A percentile compares a stretch with the other conserved stretches of the same genome.
These are phyloP conservation scores for Amphiduros pacificus DNA, from an alignment of 2,888 invertebrate species.

Conservation along the genomic window DNA sequence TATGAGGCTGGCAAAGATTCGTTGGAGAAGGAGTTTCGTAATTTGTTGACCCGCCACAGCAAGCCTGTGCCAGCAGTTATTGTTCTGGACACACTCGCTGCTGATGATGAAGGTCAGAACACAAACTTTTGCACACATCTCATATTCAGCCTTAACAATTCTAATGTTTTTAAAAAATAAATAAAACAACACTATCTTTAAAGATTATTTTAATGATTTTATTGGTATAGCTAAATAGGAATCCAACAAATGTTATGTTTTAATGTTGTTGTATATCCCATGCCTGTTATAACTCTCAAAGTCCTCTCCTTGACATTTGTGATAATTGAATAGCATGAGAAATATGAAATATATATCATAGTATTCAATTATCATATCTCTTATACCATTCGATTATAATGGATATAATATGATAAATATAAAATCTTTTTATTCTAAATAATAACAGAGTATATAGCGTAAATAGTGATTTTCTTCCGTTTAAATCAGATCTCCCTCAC, in stretches of 20 bases:
- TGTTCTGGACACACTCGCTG: constrained; percentile 83
- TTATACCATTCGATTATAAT: too few relatives aligned
- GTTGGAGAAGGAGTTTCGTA: constrained; percentile 85
- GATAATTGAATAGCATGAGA: neutral
- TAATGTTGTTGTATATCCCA: neutral
- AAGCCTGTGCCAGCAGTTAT: constrained; percentile 83
- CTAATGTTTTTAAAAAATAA: too few relatives aligned
- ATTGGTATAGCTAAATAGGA: too few relatives aligned
- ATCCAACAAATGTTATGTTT: neutral
- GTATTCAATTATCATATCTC: too few relatives aligned
- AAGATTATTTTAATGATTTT: too few relatives aligned
- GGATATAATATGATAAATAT: too few relatives aligned
- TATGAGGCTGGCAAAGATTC: constrained; percentile 76
- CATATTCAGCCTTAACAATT: neutral
- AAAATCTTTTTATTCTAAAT: too few relatives aligned
- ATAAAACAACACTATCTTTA: too few relatives aligned
- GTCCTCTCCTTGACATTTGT: neutral
- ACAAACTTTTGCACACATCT: neutral
- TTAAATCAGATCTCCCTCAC: constrained; percentile 11
- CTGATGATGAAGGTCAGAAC: constrained; percentile 77
- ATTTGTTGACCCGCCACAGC: constrained; percentile 81
- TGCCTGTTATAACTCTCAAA: neutral
- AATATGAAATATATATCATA: too few relatives aligned
- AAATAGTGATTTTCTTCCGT: too few relatives aligned
- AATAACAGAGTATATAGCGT: too few relatives aligned